Evolutionary conservation across 2,113 vertebrate species (phyloP), one percentile per base, ranked within the genome.

Genomic region (Atlantisia rogersi): DNA sequence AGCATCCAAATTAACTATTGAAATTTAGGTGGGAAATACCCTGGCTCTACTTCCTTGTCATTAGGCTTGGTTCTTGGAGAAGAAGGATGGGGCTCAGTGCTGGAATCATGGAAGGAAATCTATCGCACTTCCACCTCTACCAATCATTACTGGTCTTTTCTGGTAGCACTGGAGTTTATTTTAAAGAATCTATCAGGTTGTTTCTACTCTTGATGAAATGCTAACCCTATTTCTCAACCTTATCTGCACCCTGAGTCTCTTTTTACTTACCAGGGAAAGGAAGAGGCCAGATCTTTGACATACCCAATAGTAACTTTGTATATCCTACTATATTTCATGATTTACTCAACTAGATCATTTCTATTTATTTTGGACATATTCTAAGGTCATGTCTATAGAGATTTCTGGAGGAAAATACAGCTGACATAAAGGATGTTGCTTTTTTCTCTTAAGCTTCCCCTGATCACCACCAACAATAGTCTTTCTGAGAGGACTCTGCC

Each of bases 301-400:
- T 32, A 42, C 16, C 64, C 44, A 35, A 25, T 70, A 93, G 68
- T 90, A 76, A 68, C 68, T 94, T 91, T 70, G 52, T 77, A 80
- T 87, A 88, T 88, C 71, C 75, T 62, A 5, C 10, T 65, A 92
- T 82, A 79, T 87, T 93, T 91, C 55, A 91, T 37, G n/a, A 67
- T 91, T 92, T 93, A 50, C 31, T 78, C 6, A 2, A 58, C 46
- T 56, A 86, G 63, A 83, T 86, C 3, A 65, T 64, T 93, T 91
- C 28, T 82, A 7, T 88, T 94, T 96, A 63, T 69, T 95, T 93
- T 93, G 79, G 69, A 75, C 53, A 55, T 28, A 40, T 52, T 84
- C 80, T 82, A 70, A 65, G 56, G 48, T 46, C 2, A 1, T 5
- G 12, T 46, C 86, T 58, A 6, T 7, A 82, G 77, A 86, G 58